Base-by-base conservation (phyloP, 2,888 invertebrate species). In the Molanna angustata region DNA sequence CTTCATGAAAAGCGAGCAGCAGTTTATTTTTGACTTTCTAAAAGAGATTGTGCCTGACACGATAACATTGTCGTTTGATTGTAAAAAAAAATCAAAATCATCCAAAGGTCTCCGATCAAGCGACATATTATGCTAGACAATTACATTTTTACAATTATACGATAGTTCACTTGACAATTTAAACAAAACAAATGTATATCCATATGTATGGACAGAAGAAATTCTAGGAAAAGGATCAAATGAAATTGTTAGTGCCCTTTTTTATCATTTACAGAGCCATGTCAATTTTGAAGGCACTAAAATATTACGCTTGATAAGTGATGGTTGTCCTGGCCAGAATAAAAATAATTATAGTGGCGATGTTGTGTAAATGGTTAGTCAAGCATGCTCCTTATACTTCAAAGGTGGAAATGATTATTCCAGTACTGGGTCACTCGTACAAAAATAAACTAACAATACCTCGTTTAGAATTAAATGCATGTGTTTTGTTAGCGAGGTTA, bases 141-240 rank as follows among this genome's bases (percentile, higher is more conserved):
- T 21, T 65, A 6, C 63, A 64, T 52, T 17, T 54, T 4, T 64
- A 64, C 47, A 66, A 66, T 51, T 63, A 65, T 42, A 62, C 64
- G 9, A 50, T 65, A 11, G 60, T 62, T 56, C 32, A 56, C 35
- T 63, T 63, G 16, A 35, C 35, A 44, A 65, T 64, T 39, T 56
- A 61, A 52, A 21, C 47, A 41, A 40, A 22, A 44, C 61, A 11
- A 65, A 60, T 52, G 59, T 62, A 7, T 59, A 54, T 16, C 31
- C 57, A 11, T 64, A 61, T 52, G 39, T 42, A 33, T 64, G 65
- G 63, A 47, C 44, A 11, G 56, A 57, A 44, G 44, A 57, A 27
- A 40, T 21, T 1, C 11, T 35, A 11, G 9, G 22, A n/a, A 58
- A 58, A 43, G 39, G 55, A 3, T 61, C 62, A 7, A 61, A 60